phyloP scores from a whole-genome alignment of 2,113 vertebrate species.

The Nematolebias whitei region DNA sequence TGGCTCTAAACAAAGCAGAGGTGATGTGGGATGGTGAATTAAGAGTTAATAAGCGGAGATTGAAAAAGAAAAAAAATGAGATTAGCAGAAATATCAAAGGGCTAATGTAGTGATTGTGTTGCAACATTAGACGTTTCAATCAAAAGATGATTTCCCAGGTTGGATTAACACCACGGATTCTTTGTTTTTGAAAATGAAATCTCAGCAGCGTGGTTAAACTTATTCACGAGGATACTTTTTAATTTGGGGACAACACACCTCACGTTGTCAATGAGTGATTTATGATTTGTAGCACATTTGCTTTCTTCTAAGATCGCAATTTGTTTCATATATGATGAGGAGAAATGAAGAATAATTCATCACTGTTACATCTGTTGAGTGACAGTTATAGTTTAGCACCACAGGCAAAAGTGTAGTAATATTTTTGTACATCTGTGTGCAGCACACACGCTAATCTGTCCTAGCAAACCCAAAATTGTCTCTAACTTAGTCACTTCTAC shows the following conservation, averaged over 20 bases:
- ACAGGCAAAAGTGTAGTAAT: too few relatives aligned
- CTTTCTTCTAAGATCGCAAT: neutral
- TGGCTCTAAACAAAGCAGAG: constrained; percentile 2
- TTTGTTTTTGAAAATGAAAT: constrained; percentile 16
- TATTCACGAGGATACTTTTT: neutral
- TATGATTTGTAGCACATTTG: neutral
- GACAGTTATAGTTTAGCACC: too few relatives aligned
- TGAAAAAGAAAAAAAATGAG: constrained; percentile 25
- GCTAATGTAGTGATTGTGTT: constrained; percentile 18
- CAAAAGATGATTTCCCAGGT: constrained; percentile 34
- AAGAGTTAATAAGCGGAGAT: constrained; percentile 36
- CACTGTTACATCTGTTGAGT: too few relatives aligned
- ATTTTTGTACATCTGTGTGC: too few relatives aligned
- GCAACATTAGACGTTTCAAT: constrained; percentile 28
- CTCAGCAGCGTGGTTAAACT: constrained; percentile 1
- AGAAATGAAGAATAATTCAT: too few relatives aligned
- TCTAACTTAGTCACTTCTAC: too few relatives aligned
- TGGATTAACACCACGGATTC: constrained; percentile 23
- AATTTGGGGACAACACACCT: neutral
- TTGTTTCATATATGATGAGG: too few relatives aligned
- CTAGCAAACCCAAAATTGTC: too few relatives aligned
- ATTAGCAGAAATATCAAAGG: constrained; percentile 37
- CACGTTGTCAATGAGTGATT: neutral
- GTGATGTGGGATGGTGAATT: constrained; percentile 23
- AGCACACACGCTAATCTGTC: too few relatives aligned